phyloP scores from a whole-genome alignment of 1,140 invertebrate species.

The Euwallacea fornicatus region DNA sequence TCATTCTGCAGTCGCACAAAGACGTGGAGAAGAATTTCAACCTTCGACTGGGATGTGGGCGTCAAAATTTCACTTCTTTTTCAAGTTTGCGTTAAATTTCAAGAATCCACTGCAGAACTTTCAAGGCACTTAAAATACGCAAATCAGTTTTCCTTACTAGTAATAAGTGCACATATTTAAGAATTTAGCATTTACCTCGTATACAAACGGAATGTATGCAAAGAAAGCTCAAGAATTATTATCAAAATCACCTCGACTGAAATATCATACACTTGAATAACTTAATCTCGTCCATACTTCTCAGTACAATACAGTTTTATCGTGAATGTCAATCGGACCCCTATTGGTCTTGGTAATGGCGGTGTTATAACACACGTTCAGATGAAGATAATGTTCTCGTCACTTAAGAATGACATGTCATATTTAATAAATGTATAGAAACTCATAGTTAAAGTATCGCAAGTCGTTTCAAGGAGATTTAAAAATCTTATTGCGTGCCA shows the following conservation, averaged over 20 bases:
- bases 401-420: conserved; percentile 33
- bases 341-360: conserved; percentile 23
- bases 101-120: too few relatives aligned
- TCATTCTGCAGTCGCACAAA: too few relatives aligned
- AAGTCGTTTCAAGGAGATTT: conserved; percentile 8
- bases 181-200: background rate
- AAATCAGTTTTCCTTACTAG: too few relatives aligned
- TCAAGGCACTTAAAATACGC: too few relatives aligned
- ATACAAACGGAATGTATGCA: background rate
- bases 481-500: conserved; percentile 1
- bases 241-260: conserved; percentile 22
- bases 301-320: conserved; percentile 30
- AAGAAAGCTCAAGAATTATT: conserved; percentile 8
- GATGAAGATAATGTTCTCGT: conserved; percentile 37
- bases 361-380: conserved; percentile 36
- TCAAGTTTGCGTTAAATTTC: too few relatives aligned
- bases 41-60: too few relatives aligned
- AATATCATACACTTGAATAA: conserved; percentile 34
- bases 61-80: too few relatives aligned
- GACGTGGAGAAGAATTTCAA: too few relatives aligned
- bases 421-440: conserved; percentile 21
- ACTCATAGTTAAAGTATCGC: conserved; percentile 14
- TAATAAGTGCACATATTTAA: too few relatives aligned
- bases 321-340: conserved; percentile 33
- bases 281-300: conserved; percentile 30